Evolutionary conservation across 2,888 invertebrate genomes (phyloP).

Genomic region (Conistra vaccinii): DNA sequence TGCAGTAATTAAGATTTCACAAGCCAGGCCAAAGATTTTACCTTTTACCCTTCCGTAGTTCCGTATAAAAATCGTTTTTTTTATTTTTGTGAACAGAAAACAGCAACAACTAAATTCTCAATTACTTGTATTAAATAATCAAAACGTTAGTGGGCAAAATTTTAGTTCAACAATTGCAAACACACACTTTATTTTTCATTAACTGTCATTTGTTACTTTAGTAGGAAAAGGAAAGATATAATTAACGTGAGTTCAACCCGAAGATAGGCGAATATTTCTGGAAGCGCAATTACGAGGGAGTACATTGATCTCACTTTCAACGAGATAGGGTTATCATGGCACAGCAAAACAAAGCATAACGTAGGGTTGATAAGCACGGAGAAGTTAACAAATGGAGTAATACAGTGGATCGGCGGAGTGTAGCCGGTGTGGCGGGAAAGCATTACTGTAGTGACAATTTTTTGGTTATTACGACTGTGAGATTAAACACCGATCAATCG

Average conservation of each 20-base stretch:
- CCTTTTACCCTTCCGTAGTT: too few relatives aligned
- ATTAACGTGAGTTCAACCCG: conserved; percentile 37
- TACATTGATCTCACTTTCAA: conserved; percentile 59
- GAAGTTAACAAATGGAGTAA: conserved; percentile 10
- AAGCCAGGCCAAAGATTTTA: background rate
- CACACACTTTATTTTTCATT: background rate
- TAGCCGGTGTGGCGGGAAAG: background rate
- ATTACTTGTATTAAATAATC: background rate
- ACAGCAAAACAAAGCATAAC: conserved; percentile 38
- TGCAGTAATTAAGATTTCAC: background rate
- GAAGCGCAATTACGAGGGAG: conserved; percentile 46
- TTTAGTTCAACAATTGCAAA: background rate
- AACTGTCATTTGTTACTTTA: conserved; percentile 10
- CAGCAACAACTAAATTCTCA: too few relatives aligned
- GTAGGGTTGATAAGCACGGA: conserved; percentile 24
- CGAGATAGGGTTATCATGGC: conserved; percentile 54
- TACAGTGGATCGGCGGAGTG: background rate
- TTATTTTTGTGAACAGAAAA: background rate
- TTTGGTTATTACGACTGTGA: background rate
- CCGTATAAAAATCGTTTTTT: too few relatives aligned
- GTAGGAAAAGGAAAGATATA: conserved; percentile 32
- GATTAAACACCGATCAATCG: background rate
- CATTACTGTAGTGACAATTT: background rate
- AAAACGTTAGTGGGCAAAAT: too few relatives aligned
- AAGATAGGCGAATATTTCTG: conserved; percentile 54